phyloP scores from a whole-genome alignment of 2,113 vertebrate species.

The Miniopterus natalensis region DNA sequence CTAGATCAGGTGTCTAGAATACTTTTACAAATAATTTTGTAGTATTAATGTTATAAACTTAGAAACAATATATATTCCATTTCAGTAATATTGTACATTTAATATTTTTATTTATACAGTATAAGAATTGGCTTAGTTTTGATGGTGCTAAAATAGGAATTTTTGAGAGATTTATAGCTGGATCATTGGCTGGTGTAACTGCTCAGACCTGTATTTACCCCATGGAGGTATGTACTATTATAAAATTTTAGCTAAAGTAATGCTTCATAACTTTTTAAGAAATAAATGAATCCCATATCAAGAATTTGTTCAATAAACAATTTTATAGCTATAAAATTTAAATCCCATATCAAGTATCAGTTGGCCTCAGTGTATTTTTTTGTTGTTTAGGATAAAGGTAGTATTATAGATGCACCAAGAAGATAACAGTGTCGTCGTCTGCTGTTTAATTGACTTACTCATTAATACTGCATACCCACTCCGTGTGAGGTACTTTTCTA shows the following conservation, averaged over 20 bases:
- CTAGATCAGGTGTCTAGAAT: neutral
- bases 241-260: slow-evolving; percentile 8
- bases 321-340: neutral
- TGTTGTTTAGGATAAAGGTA: slow-evolving; percentile 4
- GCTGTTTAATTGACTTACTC: neutral
- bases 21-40: slow-evolving; percentile 29
- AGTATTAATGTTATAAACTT: slow-evolving; percentile 3
- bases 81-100: slow-evolving; percentile 34
- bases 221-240: slow-evolving; percentile 88
- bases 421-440: neutral
- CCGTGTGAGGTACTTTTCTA: neutral
- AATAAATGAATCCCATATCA: neutral
- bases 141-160: slow-evolving; percentile 86
- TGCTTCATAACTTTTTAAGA: neutral
- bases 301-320: neutral
- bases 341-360: neutral
- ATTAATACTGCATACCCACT: neutral
- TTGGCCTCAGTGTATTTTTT: neutral
- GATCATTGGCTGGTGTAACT: slow-evolving; percentile 91
- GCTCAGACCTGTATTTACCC: slow-evolving; percentile 92
- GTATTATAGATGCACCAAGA: neutral
- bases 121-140: slow-evolving; percentile 89
- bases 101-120: slow-evolving; percentile 84
- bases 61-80: neutral
- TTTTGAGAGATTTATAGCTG: slow-evolving; percentile 89